These are phyloP conservation scores for Leguminivora glycinivorella DNA, from an alignment of 1,140 invertebrate species.

Conservation along the genomic window DNA sequence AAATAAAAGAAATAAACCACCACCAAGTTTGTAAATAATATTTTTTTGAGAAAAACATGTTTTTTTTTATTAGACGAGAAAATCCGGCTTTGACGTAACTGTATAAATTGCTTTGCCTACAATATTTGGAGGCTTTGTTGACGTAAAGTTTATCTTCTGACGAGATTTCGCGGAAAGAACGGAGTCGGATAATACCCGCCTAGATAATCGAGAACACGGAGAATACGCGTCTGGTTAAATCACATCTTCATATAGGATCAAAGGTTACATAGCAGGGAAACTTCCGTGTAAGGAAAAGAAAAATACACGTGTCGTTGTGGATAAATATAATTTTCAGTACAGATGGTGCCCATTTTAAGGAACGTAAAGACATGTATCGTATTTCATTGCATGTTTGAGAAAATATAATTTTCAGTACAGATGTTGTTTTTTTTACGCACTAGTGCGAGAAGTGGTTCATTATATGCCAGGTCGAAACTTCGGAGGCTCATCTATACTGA, in stretches of 20 bases:
- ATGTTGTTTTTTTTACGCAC: too few species aligned
- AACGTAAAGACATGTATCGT: too few species aligned
- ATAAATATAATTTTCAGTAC: background rate
- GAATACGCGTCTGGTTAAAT: background rate
- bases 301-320: background rate
- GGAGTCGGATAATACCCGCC: background rate
- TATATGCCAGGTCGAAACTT: too few species aligned
- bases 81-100: background rate
- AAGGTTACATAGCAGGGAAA: background rate
- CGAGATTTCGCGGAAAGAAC: background rate
- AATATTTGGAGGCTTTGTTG: background rate
- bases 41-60: background rate
- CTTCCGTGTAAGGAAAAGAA: background rate
- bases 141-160: background rate
- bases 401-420: too few species aligned
- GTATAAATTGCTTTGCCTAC: background rate
- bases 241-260: background rate
- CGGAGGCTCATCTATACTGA: too few species aligned
- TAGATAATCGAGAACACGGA: background rate
- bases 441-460: too few species aligned
- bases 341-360: too few species aligned
- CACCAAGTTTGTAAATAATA: too few species aligned
- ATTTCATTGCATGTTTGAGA: too few species aligned
- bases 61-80: background rate
- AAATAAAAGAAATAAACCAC: too few species aligned